These are phyloP conservation scores for Chionodraco myersi DNA, from an alignment of 2,113 vertebrate genomes.

Conservation along the genomic window DNA sequence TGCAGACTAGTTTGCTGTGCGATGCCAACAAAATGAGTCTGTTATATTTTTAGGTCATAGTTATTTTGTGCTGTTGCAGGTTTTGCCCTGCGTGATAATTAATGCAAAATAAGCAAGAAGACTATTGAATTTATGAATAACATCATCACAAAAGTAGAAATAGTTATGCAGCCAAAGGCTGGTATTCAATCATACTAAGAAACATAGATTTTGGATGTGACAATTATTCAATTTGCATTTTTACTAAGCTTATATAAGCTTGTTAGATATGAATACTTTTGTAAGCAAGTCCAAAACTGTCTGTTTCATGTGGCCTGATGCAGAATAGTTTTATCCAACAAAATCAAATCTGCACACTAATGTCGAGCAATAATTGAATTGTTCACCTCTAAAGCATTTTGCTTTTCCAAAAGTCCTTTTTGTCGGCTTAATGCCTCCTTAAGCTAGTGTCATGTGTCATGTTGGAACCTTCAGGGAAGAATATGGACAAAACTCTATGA, in stretches of 20 bases:
- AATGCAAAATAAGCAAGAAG: constrained; percentile 66
- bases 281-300: constrained; percentile 33
- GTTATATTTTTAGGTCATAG: constrained; percentile 65
- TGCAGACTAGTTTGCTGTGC: constrained; percentile 53
- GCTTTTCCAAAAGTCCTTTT: constrained; percentile 47
- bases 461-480: constrained; percentile 54
- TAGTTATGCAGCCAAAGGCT: constrained; percentile 32
- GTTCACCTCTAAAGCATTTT: constrained; percentile 30
- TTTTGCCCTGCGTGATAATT: constrained; percentile 61
- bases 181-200: constrained; percentile 53
- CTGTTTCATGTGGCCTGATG: constrained; percentile 7
- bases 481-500: constrained; percentile 63
- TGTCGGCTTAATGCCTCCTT: constrained; percentile 43
- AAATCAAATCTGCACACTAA: constrained; percentile 30
- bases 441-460: constrained; percentile 43
- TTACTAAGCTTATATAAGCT: constrained; percentile 34
- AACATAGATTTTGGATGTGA: constrained; percentile 38
- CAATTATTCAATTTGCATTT: constrained; percentile 44
- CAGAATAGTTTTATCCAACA: constrained; percentile 30
- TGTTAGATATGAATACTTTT: constrained; percentile 49
- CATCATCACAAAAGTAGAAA: constrained; percentile 50
- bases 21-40: constrained; percentile 62
- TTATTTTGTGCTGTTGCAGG: constrained; percentile 55
- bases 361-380: constrained; percentile 23
- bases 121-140: constrained; percentile 70